Evolutionary conservation across 1,140 invertebrate genomes (phyloP), one percentile per base, ranked within the genome.

Genomic region (Leptonema lineaticorne): DNA sequence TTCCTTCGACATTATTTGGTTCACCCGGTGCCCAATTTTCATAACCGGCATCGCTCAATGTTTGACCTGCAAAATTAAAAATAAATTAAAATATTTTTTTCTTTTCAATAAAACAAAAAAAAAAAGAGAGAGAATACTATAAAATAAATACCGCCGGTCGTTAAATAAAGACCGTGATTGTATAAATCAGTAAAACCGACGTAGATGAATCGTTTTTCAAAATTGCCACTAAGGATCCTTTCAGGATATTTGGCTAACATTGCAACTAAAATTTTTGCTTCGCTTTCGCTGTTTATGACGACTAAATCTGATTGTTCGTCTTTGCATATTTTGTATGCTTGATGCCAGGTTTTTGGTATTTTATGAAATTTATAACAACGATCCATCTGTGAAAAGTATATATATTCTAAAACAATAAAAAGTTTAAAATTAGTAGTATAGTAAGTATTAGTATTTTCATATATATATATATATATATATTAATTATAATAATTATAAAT

Each of bases 291-390:
- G 63, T 76, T 75, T 22, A 75, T 57, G 26, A 78, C 71, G 14
- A 72, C 74, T n/a, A 78, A 67, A 30, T 75, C 56, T 1, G 71
- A 73, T 0, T 73, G 70, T 67, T 78, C 77, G 2, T 64, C 70
- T 29, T 63, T 63, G 59, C 77, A 78, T 29, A 67, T 60, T 64
- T 66, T 68, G 62, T 67, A 74, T 0, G 77, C 77, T 8, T 74
- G 63, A 7, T 74, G 67, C 74, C 74, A 78, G 7, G 53, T 72
- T n/a, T 59, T 59, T 0, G 72, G 69, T 0, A 46, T 37, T 7
- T 20, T 45, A 50, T 78, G 77, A 48, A 76, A 70, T 60, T 77
- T 78, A 63, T 77, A 78, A 48, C 76, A 77, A 8, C 28, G 20
- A 14, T 68, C 22, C 1, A 41, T n/a, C 2, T 50, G 18, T 8